Base-by-base conservation (phyloP, 2,797 vertebrate genomes). In the Microhierax caerulescens region DNA sequence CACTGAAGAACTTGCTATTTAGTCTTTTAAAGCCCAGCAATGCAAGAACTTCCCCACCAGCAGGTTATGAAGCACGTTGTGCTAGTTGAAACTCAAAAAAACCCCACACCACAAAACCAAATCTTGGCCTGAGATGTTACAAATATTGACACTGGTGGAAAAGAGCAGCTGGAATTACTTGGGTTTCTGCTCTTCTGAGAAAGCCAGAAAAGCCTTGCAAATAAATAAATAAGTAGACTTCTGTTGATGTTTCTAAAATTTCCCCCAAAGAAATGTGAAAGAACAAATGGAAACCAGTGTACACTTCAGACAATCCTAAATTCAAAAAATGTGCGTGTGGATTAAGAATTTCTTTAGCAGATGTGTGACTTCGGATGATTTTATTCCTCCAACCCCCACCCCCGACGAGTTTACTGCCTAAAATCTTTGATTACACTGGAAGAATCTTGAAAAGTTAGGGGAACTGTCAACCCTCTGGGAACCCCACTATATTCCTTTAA, bases 121-220 rank as follows among this genome's bases (percentile, higher is more conserved):
- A 80, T 60, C 14, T 68, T 94, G 88, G 95, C 89, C 56, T 48
- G 53, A 94, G 94, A 94, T 85, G 86, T 93, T 95, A 91, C 78
- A 85, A 91, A 89, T 80, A 65, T 77, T 94, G 90, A 90, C 90
- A 89, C 39, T 91, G 57, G 34, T 94, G 88, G 90, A 95, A 96
- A 93, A 80, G 65, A 96, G 82, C 94, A 95, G 94, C 91, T 97
- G 95, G 96, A 96, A 96, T 88, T 95, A 94, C 85, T 97, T 95
- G 93, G 39, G 25, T 86, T 94, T 88, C 39, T 82, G 60, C 34
- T 93, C 23, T 79, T 78, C 85, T 83, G 30, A 93, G 78, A 91
- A 89, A 89, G 75, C 78, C 94, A 93, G 78, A 83, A 89, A 91
- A 95, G 50, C 41, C 81, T 91, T 11, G 1, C 61, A 96, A 96